Base-by-base conservation (phyloP, 2,888 invertebrate genomes). In the Agrotis segetum region DNA sequence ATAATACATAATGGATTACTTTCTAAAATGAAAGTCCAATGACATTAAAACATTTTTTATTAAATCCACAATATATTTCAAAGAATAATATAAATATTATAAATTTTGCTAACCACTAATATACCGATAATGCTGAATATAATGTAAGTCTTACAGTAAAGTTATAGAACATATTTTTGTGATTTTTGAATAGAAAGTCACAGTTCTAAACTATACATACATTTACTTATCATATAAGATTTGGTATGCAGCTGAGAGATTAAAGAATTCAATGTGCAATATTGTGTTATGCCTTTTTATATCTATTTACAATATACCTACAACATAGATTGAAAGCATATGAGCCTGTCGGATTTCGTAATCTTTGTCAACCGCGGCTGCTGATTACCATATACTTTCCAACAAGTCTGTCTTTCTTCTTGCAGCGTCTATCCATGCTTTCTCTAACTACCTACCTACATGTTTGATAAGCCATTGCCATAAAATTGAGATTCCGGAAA, bases 51-150 rank as follows among this genome's bases (percentile, higher is more conserved):
- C 85, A 82, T 94, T 94, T 95, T 95, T 95, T 96, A 95, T 95
- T 96, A 95, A 96, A 95, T 95, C 90, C 93, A 95, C 93, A 95
- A 94, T 95, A 95, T 94, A 93, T 95, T 94, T 95, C 95, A 94
- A 95, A 95, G 96, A 95, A 96, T 95, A 95, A 91, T 96, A 95
- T 92, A 96, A 95, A 95, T 94, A 93, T 95, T 91, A 90, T 95
- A 96, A 95, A 95, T 92, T 93, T 95, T 91, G 91, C 92, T 89
- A 91, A 90, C 90, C 88, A 88, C 91, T 92, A 91, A 89, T 87
- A 89, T 90, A 91, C 87, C 87, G 92, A 92, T 89, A 92, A 92
- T 90, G 92, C 89, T 85, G 89, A 88, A 88, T 91, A 87, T 84
- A 88, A 81, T 78, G 76, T 77, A 85, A 90, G 88, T 92, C 92